Base-by-base conservation (phyloP, 2,797 vertebrate species). In the Enteromius argenteus region DNA sequence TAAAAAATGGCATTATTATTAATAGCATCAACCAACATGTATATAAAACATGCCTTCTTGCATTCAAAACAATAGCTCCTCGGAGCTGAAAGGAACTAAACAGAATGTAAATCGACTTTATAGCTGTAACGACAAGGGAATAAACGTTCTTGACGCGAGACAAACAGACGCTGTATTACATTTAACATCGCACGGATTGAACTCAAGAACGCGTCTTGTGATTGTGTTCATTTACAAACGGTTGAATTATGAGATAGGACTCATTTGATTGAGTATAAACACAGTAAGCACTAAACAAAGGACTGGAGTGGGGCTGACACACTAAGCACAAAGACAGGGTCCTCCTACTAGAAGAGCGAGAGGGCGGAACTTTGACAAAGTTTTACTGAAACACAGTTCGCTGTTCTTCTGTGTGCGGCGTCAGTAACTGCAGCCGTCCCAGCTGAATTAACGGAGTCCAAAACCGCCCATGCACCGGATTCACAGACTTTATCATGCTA, bases 351-450 rank as follows among this genome's bases (percentile, higher is more conserved):
- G 5, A 89, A 85, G 88, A 92, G 30, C 56, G 44, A 80, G 94
- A 94, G 94, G 94, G 95, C 91, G 94, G 94, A 87, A 90, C 90
- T 87, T 67, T 49, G 15, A 78, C 86, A 75, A 91, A 94, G 87
- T 92, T 91, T 85, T 88, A 90, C 92, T 93, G 84, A 89, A 90
- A 88, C 83, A 92, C 93, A 91, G 78, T 90, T 94, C 91, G 14
- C 4, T 88, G 84, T 89, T 93, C 91, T 92, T 91, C 93, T 88
- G 88, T 87, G 88, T 44, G 88, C 60, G 42, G 89, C 85, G 86
- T 42, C 53, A 60, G 82, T n/a, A n/a, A 39, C 53, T 62, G 60
- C 17, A 37, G 27, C 32, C 35, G 35, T 32, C 72, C 81, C 81
- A 42, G 81, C 7, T 64, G 32, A 66, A 14, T 53, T 76, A 21